These are phyloP conservation scores for Lucinisca nassula DNA, from an alignment of 2,888 invertebrate genomes.

Conservation along the genomic window DNA sequence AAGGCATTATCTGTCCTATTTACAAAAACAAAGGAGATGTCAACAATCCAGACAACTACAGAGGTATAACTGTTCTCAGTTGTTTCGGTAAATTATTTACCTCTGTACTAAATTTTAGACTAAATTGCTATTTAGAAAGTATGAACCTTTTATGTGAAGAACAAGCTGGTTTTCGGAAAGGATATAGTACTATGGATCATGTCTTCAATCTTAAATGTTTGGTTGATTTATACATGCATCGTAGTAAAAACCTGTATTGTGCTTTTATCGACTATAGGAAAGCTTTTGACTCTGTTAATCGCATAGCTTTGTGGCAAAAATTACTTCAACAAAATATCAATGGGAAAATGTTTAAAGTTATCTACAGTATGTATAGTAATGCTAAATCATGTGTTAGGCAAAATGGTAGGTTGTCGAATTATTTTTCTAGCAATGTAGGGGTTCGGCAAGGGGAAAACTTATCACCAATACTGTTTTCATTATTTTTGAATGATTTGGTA, in stretches of 20 bases:
- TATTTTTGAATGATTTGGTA: constrained; percentile 5
- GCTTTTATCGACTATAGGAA: neutral
- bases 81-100: neutral
- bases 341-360: neutral
- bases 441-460: neutral
- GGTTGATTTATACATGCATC: neutral
- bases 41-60: neutral
- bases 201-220: neutral
- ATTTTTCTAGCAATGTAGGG: neutral
- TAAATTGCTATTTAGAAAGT: neutral
- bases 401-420: neutral
- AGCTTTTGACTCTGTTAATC: neutral
- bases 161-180: neutral
- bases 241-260: neutral
- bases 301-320: neutral
- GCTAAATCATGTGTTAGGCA: neutral
- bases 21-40: neutral
- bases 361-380: neutral
- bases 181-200: neutral
- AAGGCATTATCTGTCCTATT: neutral
- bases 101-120: neutral
- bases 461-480: constrained; percentile 1
- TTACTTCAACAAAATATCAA: neutral
- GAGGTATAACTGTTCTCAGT: neutral
- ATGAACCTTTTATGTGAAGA: neutral